Conservation (phyloP, 2,797 vertebrate species). For the Onychomys leucogaster region DNA sequence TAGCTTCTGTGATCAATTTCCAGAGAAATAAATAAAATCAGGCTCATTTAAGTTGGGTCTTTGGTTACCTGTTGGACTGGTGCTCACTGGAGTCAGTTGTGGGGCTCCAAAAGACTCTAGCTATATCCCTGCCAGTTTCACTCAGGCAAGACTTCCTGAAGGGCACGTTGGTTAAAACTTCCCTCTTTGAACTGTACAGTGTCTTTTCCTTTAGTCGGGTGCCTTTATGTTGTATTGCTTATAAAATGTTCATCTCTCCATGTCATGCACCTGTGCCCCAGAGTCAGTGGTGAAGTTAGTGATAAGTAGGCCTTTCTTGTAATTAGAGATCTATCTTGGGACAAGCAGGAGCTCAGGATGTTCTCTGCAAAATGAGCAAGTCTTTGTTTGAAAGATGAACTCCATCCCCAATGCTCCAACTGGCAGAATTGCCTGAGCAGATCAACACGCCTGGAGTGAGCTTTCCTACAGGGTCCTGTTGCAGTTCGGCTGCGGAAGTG, state of each 20-base stretch:
- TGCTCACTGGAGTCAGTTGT: not conserved
- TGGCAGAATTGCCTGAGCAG: conserved; percentile 62
- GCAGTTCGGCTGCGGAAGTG: conserved; percentile 76
- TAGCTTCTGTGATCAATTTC: not conserved
- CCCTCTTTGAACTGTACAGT: conserved; percentile 1
- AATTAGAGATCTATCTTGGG: conserved; percentile 62
- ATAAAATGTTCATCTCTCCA: conserved; percentile 7
- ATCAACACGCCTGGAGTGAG: conserved; percentile 55
- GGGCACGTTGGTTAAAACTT: not conserved
- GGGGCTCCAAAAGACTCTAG: not conserved
- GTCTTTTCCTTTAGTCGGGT: not conserved
- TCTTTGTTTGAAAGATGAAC: conserved; percentile 71
- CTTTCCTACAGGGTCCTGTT: conserved; percentile 60
- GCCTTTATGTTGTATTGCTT: not conserved
- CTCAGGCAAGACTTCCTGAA: not conserved
- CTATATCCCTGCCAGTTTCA: not conserved
- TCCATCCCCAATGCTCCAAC: not conserved
- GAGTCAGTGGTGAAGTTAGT: not conserved
- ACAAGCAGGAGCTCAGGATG: conserved; percentile 53
- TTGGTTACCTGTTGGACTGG: not conserved
- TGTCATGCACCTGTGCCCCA: not conserved
- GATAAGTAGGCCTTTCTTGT: conserved; percentile 42
- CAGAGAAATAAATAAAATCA: conserved; percentile 47
- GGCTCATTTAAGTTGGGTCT: not conserved
- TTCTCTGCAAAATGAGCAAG: conserved; percentile 55